Percentiles rank a stretch among this genome's conserved stretches.
Evolutionary conservation across 2,797 vertebrate genomes (phyloP).

Genomic region (Neostethus bicornis): DNA sequence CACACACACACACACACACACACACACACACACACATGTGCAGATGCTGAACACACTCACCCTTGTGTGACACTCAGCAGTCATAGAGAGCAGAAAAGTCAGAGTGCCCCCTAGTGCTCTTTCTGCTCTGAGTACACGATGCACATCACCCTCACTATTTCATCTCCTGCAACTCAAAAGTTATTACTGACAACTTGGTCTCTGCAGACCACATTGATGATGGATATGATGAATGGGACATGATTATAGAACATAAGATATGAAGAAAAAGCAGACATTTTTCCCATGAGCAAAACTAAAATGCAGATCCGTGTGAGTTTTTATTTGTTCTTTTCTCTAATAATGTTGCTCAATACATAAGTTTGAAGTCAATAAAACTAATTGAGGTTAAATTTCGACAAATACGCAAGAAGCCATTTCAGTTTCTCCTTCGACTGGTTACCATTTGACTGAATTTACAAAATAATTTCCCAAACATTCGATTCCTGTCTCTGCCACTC

Average conservation of each 20-base stretch:
- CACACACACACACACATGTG: constrained; percentile 14
- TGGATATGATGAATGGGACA: constrained; percentile 48
- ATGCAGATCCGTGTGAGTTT: constrained; percentile 19
- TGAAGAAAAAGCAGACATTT: constrained; percentile 36
- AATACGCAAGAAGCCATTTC: constrained; percentile 17
- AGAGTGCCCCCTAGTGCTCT: constrained; percentile 82
- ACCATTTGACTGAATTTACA: constrained; percentile 11
- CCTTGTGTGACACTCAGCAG: constrained; percentile 16
- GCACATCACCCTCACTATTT: constrained; percentile 28
- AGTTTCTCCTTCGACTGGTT: neutral
- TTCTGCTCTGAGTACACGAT: constrained; percentile 29
- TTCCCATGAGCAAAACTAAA: constrained; percentile 30
- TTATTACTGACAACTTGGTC: constrained; percentile 45
- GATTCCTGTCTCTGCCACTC: constrained; percentile 4
- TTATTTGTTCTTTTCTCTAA: constrained; percentile 15
- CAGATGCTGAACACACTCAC: constrained; percentile 33
- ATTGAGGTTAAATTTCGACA: constrained; percentile 29
- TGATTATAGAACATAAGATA: constrained; percentile 52
- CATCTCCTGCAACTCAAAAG: constrained; percentile 36
- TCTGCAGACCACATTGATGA: constrained; percentile 35
- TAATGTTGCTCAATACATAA: constrained; percentile 15
- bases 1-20: constrained; percentile 30
- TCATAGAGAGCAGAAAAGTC: constrained; percentile 46
- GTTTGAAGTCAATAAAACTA: constrained; percentile 27
- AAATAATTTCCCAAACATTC: constrained; percentile 18